These are phyloP conservation scores for Triops cancriformis DNA, from an alignment of 1,140 invertebrate genomes.

Conservation along the genomic window DNA sequence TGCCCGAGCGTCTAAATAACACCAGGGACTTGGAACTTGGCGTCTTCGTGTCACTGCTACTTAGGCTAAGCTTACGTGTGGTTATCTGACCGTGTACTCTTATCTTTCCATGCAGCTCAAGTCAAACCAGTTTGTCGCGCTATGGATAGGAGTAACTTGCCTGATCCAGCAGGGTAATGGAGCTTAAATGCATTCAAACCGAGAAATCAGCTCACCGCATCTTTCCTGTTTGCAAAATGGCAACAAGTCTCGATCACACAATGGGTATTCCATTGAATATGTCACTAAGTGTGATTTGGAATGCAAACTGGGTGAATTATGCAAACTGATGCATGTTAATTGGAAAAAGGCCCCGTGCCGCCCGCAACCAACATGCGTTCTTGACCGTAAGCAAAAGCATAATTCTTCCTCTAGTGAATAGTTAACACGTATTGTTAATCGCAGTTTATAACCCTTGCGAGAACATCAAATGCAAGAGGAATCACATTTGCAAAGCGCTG, in stretches of 20 bases:
- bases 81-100: neutral
- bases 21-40: no score
- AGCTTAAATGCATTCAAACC: neutral
- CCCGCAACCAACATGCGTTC: neutral
- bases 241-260: no score
- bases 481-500: neutral
- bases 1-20: neutral
- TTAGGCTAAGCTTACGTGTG: neutral
- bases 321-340: neutral
- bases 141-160: neutral
- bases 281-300: neutral
- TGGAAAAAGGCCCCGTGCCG: neutral
- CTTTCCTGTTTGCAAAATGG: neutral
- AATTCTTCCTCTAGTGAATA: no score
- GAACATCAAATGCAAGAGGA: no score
- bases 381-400: neutral
- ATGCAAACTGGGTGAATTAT: neutral
- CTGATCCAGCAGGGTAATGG: neutral
- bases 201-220: neutral
- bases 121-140: neutral
- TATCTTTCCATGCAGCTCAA: neutral
- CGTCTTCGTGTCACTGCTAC: neutral
- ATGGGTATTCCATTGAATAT: no score
- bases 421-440: no score
- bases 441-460: neutral